These are phyloP conservation scores for Rhinatrema bivittatum DNA, from an alignment of 2,797 vertebrate genomes.

Conservation along the genomic window DNA sequence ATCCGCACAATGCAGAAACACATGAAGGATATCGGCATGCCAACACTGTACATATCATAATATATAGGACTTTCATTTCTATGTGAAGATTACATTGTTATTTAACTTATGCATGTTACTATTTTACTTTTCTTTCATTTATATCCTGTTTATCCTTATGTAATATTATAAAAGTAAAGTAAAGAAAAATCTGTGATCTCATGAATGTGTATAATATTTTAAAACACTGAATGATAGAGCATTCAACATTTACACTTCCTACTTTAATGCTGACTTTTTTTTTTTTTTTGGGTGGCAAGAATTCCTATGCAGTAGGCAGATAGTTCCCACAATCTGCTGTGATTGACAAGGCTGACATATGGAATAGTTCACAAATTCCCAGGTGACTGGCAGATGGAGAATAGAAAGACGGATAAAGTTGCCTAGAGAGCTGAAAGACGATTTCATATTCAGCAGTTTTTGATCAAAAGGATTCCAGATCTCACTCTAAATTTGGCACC, in stretches of 20 bases:
- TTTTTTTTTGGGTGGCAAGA: conserved; percentile 60
- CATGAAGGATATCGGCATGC: too few species aligned
- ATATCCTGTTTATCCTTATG: too few species aligned
- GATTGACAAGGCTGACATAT: conserved; percentile 99
- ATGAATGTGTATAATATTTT: not conserved
- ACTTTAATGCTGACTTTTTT: conserved; percentile 67
- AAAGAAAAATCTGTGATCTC: not conserved
- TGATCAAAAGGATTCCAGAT: conserved; percentile 95
- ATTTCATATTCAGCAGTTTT: conserved; percentile 84
- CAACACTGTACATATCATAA: too few species aligned
- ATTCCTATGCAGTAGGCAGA: conserved; percentile 72
- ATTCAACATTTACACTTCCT: conserved; percentile 71
- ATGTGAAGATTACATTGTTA: too few species aligned
- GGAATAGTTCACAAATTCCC: conserved; percentile 99
- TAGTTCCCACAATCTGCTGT: conserved; percentile 89
- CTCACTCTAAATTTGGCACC: conserved; percentile 94
- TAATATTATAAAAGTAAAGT: too few species aligned
- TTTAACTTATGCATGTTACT: too few species aligned
- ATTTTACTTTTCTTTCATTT: too few species aligned
- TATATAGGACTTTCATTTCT: too few species aligned
- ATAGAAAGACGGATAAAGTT: conserved; percentile 84
- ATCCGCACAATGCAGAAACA: too few species aligned
- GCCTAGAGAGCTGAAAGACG: conserved; percentile 86
- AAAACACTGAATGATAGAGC: conserved; percentile 54
- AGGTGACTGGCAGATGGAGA: conserved; percentile 89